Conservation (phyloP, 2,797 vertebrate genomes). For the Arremon brunneinucha region DNA sequence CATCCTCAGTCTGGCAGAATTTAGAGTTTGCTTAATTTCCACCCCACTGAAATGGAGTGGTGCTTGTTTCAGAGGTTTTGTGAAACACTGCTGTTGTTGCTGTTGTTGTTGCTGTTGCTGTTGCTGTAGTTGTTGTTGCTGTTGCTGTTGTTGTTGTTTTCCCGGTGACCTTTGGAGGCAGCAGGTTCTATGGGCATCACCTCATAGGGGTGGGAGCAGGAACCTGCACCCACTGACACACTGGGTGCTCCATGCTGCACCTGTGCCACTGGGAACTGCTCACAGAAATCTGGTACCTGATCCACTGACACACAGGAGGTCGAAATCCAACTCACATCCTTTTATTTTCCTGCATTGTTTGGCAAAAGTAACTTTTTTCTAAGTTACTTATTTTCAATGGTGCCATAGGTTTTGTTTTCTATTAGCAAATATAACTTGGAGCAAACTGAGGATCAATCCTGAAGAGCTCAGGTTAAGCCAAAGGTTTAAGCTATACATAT, state of each 20-base stretch:
- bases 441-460: not conserved
- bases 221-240: not conserved
- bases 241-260: not conserved
- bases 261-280: not conserved
- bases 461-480: not conserved
- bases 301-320: not conserved
- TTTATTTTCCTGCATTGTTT: not conserved
- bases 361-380: not conserved
- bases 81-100: conserved; percentile 48
- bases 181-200: conserved; percentile 50
- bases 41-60: not conserved
- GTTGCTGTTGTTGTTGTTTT: conserved; percentile 42
- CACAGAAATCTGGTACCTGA: not conserved
- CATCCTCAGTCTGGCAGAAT: not conserved
- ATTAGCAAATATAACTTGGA: not conserved
- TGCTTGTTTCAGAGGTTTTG: conserved; percentile 54
- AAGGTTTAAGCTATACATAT: not conserved
- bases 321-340: not conserved
- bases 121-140: too few species aligned
- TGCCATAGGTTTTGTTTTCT: not conserved
- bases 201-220: not conserved
- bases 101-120: conserved; percentile 45
- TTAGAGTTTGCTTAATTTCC: conserved; percentile 26
- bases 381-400: not conserved
- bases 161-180: conserved; percentile 40